Percentiles rank a stretch among this genome's conserved stretches.
phyloP scores from a whole-genome alignment of 2,888 invertebrate species.

The Patella caerulea region DNA sequence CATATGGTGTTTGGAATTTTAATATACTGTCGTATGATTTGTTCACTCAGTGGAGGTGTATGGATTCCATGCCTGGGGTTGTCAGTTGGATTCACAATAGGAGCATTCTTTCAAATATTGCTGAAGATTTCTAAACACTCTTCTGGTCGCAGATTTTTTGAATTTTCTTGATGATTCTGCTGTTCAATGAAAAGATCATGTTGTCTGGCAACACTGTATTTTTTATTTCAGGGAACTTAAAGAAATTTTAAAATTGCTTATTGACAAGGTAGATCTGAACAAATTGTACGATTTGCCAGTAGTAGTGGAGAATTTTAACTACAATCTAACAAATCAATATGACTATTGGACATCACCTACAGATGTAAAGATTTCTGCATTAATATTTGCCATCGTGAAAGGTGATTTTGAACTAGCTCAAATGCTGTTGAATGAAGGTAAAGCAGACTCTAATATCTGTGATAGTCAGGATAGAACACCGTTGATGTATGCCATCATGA shows the following conservation, averaged over 20 bases:
- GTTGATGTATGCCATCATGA: conserved; percentile 67
- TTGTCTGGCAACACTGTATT: no score
- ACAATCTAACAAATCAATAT: neutral
- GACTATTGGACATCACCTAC: conserved; percentile 1
- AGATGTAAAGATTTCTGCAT: conserved; percentile 25
- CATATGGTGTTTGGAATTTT: no score
- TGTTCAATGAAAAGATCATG: no score
- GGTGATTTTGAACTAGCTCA: conserved; percentile 27
- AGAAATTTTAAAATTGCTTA: conserved; percentile 22
- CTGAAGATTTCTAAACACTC: no score
- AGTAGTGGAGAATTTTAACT: conserved; percentile 21
- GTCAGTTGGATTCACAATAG: no score
- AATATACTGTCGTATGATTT: no score
- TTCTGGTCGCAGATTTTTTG: no score
- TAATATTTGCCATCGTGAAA: conserved; percentile 29
- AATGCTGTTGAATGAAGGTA: conserved; percentile 51
- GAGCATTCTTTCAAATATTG: no score
- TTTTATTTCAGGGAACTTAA: no score
- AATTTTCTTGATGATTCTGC: no score
- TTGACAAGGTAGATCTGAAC: conserved; percentile 27
- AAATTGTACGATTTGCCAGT: conserved; percentile 29
- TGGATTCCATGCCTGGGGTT: no score
- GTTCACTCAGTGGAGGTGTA: no score
- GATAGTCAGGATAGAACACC: conserved; percentile 61
- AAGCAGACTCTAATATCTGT: conserved; percentile 60